These are phyloP conservation scores for Ennomos erosarius DNA, from an alignment of 2,888 invertebrate genomes.

Conservation along the genomic window DNA sequence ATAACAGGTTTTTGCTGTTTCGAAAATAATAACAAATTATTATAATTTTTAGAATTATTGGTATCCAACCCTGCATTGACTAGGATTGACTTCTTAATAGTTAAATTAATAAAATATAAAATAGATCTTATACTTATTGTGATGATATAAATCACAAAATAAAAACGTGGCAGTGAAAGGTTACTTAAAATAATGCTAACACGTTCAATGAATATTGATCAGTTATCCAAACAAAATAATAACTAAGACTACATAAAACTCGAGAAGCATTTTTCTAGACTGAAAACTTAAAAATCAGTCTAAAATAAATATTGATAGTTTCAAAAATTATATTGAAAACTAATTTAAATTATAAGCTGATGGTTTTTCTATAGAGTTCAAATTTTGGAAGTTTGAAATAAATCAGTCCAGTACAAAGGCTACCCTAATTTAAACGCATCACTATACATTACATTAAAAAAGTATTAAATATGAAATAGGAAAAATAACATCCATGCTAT, in stretches of 20 bases:
- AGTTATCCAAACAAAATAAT: constrained; percentile 10
- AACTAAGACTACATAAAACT: background rate
- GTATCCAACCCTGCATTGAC: constrained; percentile 82
- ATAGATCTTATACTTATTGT: constrained; percentile 43
- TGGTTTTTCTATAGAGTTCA: background rate
- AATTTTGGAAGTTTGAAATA: background rate
- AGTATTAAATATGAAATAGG: no score
- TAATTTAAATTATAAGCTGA: no score
- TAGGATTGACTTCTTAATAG: constrained; percentile 77
- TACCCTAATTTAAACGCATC: background rate
- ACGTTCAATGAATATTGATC: constrained; percentile 43
- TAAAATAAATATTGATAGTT: no score
- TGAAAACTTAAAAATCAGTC: background rate
- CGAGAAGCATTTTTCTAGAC: constrained; percentile 1
- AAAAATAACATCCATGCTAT: no score
- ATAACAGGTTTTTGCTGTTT: no score
- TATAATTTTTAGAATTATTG: constrained; percentile 13
- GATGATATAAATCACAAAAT: constrained; percentile 56
- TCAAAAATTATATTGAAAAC: no score
- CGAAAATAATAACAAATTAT: background rate
- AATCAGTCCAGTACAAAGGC: constrained; percentile 5
- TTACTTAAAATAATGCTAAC: constrained; percentile 49
- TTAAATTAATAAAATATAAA: constrained; percentile 47
- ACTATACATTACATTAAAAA: no score
- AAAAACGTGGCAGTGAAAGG: constrained; percentile 77